Conservation (phyloP, 2,888 invertebrate species). For the Cataglyphis rosenhaueri region DNA sequence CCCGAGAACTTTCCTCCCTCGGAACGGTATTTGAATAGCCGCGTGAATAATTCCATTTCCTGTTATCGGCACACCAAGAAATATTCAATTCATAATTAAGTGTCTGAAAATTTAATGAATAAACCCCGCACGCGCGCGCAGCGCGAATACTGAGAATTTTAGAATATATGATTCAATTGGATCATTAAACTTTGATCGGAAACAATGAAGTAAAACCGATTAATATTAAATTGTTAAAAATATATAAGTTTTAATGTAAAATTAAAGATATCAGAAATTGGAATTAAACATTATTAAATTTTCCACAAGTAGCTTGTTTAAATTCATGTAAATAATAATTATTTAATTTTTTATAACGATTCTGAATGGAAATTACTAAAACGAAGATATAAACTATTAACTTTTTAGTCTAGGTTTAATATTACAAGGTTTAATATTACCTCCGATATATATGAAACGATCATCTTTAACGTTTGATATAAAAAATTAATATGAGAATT, state of each 20-base stretch:
- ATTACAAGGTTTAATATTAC: background rate
- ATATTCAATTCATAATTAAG: constrained; percentile 12
- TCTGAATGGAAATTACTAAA: background rate
- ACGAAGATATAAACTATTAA: background rate
- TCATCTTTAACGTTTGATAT: background rate
- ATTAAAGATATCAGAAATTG: background rate
- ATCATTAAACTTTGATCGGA: background rate
- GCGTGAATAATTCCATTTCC: constrained; percentile 13
- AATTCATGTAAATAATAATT: background rate
- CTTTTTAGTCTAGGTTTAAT: background rate
- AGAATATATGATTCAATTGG: background rate
- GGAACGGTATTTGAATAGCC: background rate
- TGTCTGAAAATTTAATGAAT: background rate
- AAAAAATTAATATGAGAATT: background rate
- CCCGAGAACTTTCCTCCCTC: background rate
- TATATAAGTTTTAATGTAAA: background rate
- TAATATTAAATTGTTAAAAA: background rate
- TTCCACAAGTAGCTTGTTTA: background rate
- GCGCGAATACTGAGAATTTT: background rate
- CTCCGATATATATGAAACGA: background rate
- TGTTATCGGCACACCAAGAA: background rate
- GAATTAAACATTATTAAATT: background rate
- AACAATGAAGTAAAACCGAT: background rate
- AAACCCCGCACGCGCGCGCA: background rate
- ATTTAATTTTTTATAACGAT: background rate